Evolutionary conservation across 2,888 invertebrate species (phyloP).

Genomic region (Noctua janthe): DNA sequence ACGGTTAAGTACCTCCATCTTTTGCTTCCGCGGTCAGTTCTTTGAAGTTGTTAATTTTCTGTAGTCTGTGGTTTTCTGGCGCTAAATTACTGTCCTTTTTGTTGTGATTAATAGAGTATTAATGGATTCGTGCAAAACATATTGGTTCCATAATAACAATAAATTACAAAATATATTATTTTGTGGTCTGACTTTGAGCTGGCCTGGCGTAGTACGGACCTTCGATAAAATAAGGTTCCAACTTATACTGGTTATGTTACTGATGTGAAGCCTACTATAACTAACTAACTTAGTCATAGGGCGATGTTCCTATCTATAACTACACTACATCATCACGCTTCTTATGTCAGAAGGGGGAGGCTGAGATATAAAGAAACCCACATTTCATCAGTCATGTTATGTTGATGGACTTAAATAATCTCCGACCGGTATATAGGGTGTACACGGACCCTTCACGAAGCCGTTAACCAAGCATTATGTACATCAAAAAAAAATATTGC

Average conservation of each 20-base stretch:
- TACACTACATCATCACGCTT: neutral
- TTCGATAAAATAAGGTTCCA: neutral
- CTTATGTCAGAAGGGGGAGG: neutral
- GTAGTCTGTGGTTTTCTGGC: constrained; percentile 12
- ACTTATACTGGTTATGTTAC: neutral
- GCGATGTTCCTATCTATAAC: neutral
- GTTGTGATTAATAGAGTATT: neutral
- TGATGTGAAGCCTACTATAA: neutral
- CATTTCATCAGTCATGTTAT: neutral
- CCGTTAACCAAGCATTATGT: no score
- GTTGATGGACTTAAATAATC: no score
- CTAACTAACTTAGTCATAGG: neutral
- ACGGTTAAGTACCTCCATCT: neutral
- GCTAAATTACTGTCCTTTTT: neutral
- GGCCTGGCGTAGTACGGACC: neutral
- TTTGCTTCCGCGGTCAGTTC: constrained; percentile 33
- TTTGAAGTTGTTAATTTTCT: constrained; percentile 23
- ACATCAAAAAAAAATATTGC: no score
- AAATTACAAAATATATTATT: neutral
- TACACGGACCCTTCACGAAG: no score
- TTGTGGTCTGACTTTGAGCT: neutral
- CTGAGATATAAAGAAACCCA: neutral
- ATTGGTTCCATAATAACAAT: neutral
- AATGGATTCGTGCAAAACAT: neutral
- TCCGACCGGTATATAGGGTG: no score